Conservation (phyloP, 2,888 invertebrate species). For the Drosophila subsilvestris region DNA sequence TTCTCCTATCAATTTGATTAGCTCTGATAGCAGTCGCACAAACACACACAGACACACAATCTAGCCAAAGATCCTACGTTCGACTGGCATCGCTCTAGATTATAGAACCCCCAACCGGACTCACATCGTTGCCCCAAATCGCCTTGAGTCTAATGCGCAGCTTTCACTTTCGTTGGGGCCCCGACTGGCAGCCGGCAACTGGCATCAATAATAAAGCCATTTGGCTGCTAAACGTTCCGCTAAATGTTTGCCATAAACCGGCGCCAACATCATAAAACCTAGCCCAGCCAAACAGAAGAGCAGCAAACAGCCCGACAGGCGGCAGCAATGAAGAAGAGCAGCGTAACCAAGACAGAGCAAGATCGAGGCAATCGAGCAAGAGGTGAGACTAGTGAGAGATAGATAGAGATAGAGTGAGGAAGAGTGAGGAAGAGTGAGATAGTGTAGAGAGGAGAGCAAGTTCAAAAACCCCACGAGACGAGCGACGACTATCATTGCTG, state of each 20-base stretch:
- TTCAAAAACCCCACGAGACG: slow-evolving; percentile 71
- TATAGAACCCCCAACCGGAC: slow-evolving; percentile 1
- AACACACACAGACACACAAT: no score
- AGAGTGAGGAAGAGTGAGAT: background rate
- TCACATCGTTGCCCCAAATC: slow-evolving; percentile 26
- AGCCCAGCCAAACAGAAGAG: slow-evolving; percentile 32
- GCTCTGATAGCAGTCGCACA: no score
- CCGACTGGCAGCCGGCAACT: slow-evolving; percentile 28
- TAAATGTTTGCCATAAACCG: slow-evolving; percentile 73
- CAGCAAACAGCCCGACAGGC: background rate
- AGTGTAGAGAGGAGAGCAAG: slow-evolving; percentile 47
- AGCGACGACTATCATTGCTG: slow-evolving; percentile 18
- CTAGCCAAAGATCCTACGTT: no score
- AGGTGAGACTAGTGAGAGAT: background rate
- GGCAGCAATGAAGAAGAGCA: slow-evolving; percentile 27
- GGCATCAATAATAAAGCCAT: slow-evolving; percentile 70
- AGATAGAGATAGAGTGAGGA: background rate
- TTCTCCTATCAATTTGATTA: no score
- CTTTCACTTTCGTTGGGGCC: slow-evolving; percentile 57
- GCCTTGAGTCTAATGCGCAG: slow-evolving; percentile 22
- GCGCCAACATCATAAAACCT: slow-evolving; percentile 57
- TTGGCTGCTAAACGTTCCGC: slow-evolving; percentile 66
- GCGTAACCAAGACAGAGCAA: slow-evolving; percentile 7
- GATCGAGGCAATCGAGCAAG: slow-evolving; percentile 1
- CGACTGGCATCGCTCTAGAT: background rate